phyloP scores from a whole-genome alignment of 2,888 invertebrate species.

The Chymomyza fuscimana region DNA sequence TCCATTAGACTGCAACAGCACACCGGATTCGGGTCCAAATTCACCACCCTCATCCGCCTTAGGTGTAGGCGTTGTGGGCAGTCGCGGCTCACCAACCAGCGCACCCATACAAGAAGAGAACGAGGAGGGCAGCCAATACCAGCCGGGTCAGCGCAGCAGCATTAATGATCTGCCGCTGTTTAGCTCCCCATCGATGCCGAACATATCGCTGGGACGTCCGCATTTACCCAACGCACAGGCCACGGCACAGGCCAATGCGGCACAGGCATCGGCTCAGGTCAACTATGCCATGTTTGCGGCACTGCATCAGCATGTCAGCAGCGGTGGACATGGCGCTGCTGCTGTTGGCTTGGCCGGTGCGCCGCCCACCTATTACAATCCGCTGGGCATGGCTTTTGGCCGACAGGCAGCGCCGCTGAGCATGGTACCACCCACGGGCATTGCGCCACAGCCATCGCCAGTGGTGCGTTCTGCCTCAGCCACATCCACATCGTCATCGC shows the following conservation, averaged over 20 bases:
- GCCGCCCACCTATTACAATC: slow-evolving; percentile 76
- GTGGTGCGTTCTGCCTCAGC: slow-evolving; percentile 81
- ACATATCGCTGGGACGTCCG: slow-evolving; percentile 95
- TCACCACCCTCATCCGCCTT: slow-evolving; percentile 84
- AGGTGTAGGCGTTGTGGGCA: slow-evolving; percentile 79
- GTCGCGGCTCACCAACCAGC: slow-evolving; percentile 84
- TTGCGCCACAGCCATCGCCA: slow-evolving; percentile 78
- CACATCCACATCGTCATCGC: slow-evolving; percentile 77
- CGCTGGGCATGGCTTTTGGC: slow-evolving; percentile 70
- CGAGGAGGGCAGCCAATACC: slow-evolving; percentile 84
- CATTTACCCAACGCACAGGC: slow-evolving; percentile 81
- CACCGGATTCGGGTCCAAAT: slow-evolving; percentile 88
- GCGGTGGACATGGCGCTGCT: slow-evolving; percentile 27
- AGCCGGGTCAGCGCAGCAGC: slow-evolving; percentile 84
- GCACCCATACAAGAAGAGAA: slow-evolving; percentile 91
- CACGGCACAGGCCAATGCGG: slow-evolving; percentile 32
- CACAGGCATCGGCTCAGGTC: slow-evolving; percentile 62
- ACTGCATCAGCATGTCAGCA: slow-evolving; percentile 72
- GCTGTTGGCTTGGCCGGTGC: slow-evolving; percentile 48
- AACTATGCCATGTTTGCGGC: slow-evolving; percentile 77
- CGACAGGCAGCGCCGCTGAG: slow-evolving; percentile 57
- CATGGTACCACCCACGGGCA: slow-evolving; percentile 65
- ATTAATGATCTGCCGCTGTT: slow-evolving; percentile 89
- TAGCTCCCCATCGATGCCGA: slow-evolving; percentile 97
- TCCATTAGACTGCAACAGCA: slow-evolving; percentile 81